phyloP scores from a whole-genome alignment of 1,140 invertebrate species.

The Drosophila subobscura region DNA sequence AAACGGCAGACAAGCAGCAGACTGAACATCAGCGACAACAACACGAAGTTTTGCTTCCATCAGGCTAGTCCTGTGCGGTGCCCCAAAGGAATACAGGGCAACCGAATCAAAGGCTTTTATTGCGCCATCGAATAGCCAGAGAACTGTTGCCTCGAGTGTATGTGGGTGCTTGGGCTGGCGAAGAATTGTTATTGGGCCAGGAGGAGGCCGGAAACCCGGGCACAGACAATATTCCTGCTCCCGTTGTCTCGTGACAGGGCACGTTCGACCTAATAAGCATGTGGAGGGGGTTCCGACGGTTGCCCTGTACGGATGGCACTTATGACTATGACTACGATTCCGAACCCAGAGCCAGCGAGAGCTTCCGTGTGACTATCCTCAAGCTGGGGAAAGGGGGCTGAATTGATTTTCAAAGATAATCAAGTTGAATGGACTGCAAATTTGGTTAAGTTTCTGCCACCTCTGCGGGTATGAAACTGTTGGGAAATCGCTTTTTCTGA shows the following conservation, averaged over 20 bases:
- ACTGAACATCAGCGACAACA: conserved; percentile 46
- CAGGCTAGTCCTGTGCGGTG: background rate
- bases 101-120: conserved; percentile 75
- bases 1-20: conserved; percentile 70
- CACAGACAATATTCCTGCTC: conserved; percentile 55
- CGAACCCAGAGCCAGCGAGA: conserved; percentile 3
- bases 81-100: conserved; percentile 58
- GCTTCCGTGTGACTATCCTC: conserved; percentile 49
- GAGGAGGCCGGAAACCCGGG: conserved; percentile 52
- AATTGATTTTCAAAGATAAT: conserved; percentile 77
- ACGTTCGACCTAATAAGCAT: conserved; percentile 79
- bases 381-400: conserved; percentile 18
- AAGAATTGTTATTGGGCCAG: conserved; percentile 38
- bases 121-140: conserved; percentile 65
- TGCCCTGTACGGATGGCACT: conserved; percentile 1
- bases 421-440: conserved; percentile 69
- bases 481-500: background rate
- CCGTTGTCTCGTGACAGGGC: conserved; percentile 51
- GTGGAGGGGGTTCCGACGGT: conserved; percentile 5
- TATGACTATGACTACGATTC: background rate
- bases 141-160: conserved; percentile 60
- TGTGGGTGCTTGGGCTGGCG: conserved; percentile 1
- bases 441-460: conserved; percentile 34
- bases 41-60: conserved; percentile 13
- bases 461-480: background rate